Base-by-base conservation (phyloP, 1,140 invertebrate species). In the Pogonomyrmex barbatus region DNA sequence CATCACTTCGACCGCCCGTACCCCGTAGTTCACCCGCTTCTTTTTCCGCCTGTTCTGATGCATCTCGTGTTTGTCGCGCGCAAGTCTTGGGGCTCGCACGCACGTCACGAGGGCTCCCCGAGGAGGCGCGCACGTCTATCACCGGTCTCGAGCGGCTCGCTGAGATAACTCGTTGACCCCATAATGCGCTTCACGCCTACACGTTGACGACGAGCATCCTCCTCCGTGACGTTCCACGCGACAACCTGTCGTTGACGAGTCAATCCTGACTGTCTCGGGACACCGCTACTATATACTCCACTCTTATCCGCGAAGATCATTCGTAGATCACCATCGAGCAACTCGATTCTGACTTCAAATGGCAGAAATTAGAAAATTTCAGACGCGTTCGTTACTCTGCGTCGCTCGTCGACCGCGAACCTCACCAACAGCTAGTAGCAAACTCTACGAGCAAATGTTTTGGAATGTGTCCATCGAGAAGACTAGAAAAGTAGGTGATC, bases 1-100 rank as follows among this genome's bases (percentile, higher is more conserved):
- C 0, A 96, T 96, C 9, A 99, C 96, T 91, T 99, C 98, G 30
- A 99, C 97, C 3, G 97, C 97, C 70, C 98, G 96, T 30, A 98
- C 97, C 6, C 97, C 97, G 93, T 98, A 97, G 91, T 97, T 97
- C 6, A 97, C 96, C 62, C 97, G 95, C 93, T 98, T 98, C 94
- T 98, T 98, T 88, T 97, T 96, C 85, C 97, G 95, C 88, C 97
- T 95, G 91, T 96, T 96, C 85, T 97, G 96, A 93, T 97, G 96
- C 96, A 97, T 97, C 76, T 63, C 89, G 24, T 88, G 52, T 12
- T 4, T 24, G 39, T 9, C 63, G 24, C 52, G 10, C 50, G 54
- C 36, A 14, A 24, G 24, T 14, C 50, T 24, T 10, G 58, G 58
- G 24, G 58, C 14, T 12, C 45, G 62, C 56, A 8, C 24, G 24